Evolutionary conservation across 1,140 invertebrate genomes (phyloP).

Genomic region (Ceratitis capitata): DNA sequence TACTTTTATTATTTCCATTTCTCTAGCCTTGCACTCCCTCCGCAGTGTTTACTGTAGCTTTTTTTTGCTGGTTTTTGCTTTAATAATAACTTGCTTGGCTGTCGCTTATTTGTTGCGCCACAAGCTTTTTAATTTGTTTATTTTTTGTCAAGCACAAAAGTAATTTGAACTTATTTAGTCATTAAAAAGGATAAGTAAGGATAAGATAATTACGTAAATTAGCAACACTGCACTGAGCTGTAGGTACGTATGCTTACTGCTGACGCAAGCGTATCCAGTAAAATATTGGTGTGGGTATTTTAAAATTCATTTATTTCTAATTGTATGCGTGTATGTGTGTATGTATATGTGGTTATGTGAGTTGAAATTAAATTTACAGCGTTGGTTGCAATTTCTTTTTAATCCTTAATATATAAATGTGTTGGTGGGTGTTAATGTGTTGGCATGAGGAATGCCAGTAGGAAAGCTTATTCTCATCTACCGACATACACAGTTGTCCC

Average conservation of each 20-base stretch:
- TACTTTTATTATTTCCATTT: neutral
- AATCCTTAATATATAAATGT: neutral
- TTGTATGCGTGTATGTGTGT: neutral
- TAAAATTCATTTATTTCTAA: neutral
- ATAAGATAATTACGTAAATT: slow-evolving; percentile 38
- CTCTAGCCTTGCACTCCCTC: neutral
- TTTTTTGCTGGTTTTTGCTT: neutral
- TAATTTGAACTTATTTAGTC: slow-evolving; percentile 20
- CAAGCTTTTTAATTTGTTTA: neutral
- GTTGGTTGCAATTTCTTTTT: neutral
- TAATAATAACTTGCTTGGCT: neutral
- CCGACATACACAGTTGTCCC: neutral
- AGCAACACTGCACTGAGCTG: neutral
- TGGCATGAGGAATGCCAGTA: neutral
- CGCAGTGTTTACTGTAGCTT: neutral
- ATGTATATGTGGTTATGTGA: neutral
- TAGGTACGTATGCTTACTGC: neutral
- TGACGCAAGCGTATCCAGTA: neutral
- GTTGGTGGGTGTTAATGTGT: neutral
- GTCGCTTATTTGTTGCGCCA: neutral
- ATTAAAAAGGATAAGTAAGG: slow-evolving; percentile 33
- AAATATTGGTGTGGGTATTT: neutral
- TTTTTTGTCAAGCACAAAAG: slow-evolving; percentile 22
- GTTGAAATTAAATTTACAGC: neutral
- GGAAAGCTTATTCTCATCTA: neutral